Evolutionary conservation across 2,888 invertebrate species (phyloP).

Genomic region (Apodemia zela): DNA sequence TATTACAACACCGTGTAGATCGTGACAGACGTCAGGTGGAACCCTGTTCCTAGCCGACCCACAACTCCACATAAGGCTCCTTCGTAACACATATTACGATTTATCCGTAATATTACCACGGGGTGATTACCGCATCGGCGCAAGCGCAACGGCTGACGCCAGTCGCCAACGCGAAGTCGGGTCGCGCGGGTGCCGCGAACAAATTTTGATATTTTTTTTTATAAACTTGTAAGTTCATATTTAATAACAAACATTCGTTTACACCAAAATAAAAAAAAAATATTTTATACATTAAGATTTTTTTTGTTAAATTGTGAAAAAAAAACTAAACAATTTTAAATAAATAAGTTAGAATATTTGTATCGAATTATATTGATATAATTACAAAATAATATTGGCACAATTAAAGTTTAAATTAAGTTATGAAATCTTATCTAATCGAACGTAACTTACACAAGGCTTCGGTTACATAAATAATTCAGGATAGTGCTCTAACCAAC

Average conservation of each 20-base stretch:
- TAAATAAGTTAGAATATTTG: no score
- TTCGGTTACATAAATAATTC: constrained; percentile 40
- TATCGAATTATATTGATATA: neutral
- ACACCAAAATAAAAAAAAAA: neutral
- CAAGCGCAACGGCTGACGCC: constrained; percentile 48
- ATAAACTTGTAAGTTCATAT: constrained; percentile 20
- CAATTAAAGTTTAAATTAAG: no score
- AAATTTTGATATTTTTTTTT: constrained; percentile 16
- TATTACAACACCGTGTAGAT: constrained; percentile 26
- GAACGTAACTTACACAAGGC: constrained; percentile 48
- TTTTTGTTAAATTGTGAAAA: no score
- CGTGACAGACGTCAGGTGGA: constrained; percentile 33
- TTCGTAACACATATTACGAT: constrained; percentile 62
- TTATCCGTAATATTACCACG: constrained; percentile 46
- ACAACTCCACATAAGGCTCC: constrained; percentile 59
- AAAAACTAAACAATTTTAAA: no score
- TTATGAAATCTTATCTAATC: constrained; percentile 59
- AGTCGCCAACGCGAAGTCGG: constrained; percentile 66
- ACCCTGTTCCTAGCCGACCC: constrained; percentile 46
- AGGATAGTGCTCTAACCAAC: constrained; percentile 27
- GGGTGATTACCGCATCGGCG: constrained; percentile 39
- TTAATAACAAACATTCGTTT: constrained; percentile 8
- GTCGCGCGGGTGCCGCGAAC: constrained; percentile 62
- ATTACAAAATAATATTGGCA: constrained; percentile 17
- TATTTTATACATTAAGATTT: no score